These are phyloP conservation scores for Hirtodrosophila histrioides DNA, from an alignment of 2,888 invertebrate genomes.

Conservation along the genomic window DNA sequence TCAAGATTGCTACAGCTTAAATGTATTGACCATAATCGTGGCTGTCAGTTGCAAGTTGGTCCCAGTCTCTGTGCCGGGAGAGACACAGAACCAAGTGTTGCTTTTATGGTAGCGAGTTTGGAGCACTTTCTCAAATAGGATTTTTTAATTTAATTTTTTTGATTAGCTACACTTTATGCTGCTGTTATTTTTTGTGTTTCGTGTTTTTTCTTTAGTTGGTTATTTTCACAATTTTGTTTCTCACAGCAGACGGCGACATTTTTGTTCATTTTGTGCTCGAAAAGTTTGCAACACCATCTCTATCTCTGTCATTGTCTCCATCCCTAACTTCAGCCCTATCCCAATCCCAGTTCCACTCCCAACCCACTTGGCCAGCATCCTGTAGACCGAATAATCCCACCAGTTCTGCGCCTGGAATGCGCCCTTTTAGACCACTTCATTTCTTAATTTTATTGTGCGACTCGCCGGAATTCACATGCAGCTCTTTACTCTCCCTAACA, in stretches of 20 bases:
- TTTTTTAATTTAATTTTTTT: slow-evolving; percentile 52
- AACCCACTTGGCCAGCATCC: background rate
- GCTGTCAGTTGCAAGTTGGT: background rate
- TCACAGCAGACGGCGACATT: slow-evolving; percentile 29
- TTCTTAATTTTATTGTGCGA: slow-evolving; percentile 55
- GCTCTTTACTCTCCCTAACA: slow-evolving; percentile 26
- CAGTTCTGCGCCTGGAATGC: slow-evolving; percentile 1
- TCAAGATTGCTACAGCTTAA: background rate
- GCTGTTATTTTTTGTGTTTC: slow-evolving; percentile 25
- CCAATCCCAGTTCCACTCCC: background rate
- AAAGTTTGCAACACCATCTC: slow-evolving; percentile 28
- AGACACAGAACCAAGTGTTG: slow-evolving; percentile 49
- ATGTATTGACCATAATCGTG: background rate
- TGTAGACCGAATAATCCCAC: slow-evolving; percentile 13
- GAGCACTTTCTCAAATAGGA: slow-evolving; percentile 30
- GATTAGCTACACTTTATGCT: slow-evolving; percentile 56
- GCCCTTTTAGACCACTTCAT: slow-evolving; percentile 40
- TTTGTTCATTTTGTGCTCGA: slow-evolving; percentile 37
- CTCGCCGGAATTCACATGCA: slow-evolving; percentile 48
- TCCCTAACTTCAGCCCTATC: background rate
- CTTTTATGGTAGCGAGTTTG: slow-evolving; percentile 51
- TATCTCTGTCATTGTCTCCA: background rate
- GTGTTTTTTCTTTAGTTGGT: slow-evolving; percentile 23
- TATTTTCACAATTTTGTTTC: slow-evolving; percentile 46
- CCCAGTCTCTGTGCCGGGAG: background rate